phyloP scores from a whole-genome alignment of 2,797 vertebrate genomes.

The Chrysolophus pictus region DNA sequence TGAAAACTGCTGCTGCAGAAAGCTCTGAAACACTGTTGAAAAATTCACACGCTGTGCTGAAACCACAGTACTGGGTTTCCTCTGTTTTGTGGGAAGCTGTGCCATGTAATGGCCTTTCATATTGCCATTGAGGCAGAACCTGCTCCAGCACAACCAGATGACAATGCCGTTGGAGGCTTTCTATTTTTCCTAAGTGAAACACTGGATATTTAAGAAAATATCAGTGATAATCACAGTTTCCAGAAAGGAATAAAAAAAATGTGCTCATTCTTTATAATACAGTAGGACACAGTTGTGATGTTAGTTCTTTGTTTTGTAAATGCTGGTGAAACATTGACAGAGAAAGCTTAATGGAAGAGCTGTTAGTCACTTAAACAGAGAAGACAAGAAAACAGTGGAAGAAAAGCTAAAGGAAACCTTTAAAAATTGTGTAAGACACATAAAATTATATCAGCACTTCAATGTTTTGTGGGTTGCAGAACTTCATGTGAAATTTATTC shows the following conservation, averaged over 20 bases:
- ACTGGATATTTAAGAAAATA: neutral
- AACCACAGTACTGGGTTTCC: neutral
- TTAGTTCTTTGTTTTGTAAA: neutral
- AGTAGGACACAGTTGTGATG: neutral
- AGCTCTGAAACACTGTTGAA: neutral
- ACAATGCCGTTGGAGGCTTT: neutral
- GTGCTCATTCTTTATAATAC: neutral
- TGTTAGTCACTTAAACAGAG: neutral
- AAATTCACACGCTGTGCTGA: neutral
- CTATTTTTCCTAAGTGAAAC: neutral
- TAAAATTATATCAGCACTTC: neutral
- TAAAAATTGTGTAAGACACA: neutral
- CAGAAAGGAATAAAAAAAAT: neutral
- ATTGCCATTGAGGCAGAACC: neutral
- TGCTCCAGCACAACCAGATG: neutral
- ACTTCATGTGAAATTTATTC: neutral
- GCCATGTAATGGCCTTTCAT: neutral
- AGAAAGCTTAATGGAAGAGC: neutral
- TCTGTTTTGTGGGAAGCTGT: neutral
- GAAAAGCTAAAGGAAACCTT: neutral
- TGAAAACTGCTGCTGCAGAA: constrained; percentile 15
- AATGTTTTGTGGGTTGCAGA: neutral
- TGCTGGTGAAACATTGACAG: neutral
- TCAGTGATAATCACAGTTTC: neutral
- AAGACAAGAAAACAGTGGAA: neutral